phyloP scores from a whole-genome alignment of 2,113 vertebrate genomes.

The Anarhynchus alexandrinus region DNA sequence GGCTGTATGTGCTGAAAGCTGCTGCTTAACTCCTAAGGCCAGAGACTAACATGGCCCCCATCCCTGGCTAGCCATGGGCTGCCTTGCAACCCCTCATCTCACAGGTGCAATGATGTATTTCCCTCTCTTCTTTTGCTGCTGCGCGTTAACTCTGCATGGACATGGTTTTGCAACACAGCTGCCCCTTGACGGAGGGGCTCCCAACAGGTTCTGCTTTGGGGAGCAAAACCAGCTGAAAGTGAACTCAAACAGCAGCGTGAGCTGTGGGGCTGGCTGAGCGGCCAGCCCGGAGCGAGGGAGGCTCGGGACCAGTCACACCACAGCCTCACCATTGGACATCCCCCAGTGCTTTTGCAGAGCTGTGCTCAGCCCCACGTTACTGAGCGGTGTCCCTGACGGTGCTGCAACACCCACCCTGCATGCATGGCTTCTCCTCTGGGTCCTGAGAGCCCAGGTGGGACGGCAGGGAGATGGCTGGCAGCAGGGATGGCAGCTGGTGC shows the following conservation, averaged over 20 bases:
- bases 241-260: fast-evolving
- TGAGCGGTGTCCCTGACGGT: fast-evolving
- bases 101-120: fast-evolving
- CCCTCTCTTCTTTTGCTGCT: not conserved
- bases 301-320: fast-evolving
- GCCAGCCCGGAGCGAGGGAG: not conserved
- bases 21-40: not conserved
- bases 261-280: not conserved
- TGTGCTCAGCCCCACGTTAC: not conserved
- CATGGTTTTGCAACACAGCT: not conserved
- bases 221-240: not conserved
- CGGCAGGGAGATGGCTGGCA: fast-evolving
- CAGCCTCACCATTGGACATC: fast-evolving
- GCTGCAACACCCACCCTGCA: too few species aligned
- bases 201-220: not conserved
- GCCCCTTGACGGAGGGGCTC: not conserved
- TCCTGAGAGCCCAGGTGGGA: fast-evolving
- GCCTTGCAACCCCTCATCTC: not conserved
- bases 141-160: not conserved
- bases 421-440: fast-evolving
- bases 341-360: not conserved
- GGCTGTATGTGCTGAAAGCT: not conserved
- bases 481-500: not conserved
- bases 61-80: not conserved
- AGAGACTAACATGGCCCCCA: fast-evolving